phyloP scores from a whole-genome alignment of 1,140 invertebrate species.

The Scaptomyza graminum region DNA sequence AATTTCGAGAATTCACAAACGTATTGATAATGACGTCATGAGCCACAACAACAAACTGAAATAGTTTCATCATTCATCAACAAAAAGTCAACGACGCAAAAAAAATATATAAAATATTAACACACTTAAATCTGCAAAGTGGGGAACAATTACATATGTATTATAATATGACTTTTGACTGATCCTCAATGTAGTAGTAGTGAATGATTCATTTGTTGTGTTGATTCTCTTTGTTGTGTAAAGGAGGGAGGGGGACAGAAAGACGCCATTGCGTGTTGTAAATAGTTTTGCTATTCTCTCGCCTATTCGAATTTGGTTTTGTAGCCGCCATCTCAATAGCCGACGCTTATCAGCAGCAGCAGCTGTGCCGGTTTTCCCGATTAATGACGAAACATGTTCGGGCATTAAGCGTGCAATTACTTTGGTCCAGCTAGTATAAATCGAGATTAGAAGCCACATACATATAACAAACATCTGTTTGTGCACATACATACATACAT shows the following conservation, averaged over 20 bases:
- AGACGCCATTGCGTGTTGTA: conserved; percentile 6
- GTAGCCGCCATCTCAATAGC: conserved; percentile 3
- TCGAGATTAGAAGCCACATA: conserved; percentile 42
- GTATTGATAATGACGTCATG: conserved; percentile 43
- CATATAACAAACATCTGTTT: background rate
- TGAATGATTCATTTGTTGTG: conserved; percentile 34
- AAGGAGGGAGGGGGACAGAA: background rate
- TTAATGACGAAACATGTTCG: conserved; percentile 55
- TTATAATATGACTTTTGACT: background rate
- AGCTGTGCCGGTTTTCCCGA: conserved; percentile 5
- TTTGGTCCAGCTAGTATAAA: conserved; percentile 19
- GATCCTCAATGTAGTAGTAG: conserved; percentile 26
- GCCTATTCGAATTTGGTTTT: conserved; percentile 35
- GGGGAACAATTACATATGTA: conserved; percentile 12
- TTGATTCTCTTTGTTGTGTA: background rate
- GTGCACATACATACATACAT: background rate
- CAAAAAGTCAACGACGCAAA: conserved; percentile 32
- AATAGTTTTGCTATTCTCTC: background rate
- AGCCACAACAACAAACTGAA: conserved; percentile 23
- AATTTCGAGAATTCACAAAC: conserved; percentile 24
- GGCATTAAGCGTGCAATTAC: conserved; percentile 48
- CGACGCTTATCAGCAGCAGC: conserved; percentile 28
- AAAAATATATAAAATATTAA: conserved; percentile 6
- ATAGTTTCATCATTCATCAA: conserved; percentile 30
- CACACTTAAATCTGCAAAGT: conserved; percentile 14